Evolutionary conservation across 2,888 invertebrate genomes (phyloP), one percentile per base, ranked within the genome.

Genomic region (Drosophila ustulata): DNA sequence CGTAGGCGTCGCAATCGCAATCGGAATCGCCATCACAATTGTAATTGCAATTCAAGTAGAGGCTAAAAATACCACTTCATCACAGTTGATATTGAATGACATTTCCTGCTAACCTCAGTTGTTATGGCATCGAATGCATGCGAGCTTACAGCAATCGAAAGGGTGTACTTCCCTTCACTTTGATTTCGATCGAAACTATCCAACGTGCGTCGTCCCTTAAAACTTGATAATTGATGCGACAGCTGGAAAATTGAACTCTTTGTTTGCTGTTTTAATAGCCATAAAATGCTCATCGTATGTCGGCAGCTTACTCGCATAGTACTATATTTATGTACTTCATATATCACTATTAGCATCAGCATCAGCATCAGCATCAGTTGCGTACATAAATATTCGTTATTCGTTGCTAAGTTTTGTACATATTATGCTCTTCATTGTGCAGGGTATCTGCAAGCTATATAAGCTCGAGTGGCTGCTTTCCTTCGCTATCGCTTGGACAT

Each of bases 31-130:
- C 26, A 39, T 52, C 23, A 18, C 32, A 52, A 51, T 41, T 59
- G 71, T 43, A 76, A 50, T 59, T 46, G 59, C 39, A 50, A 39
- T 59, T 30, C 13, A 13, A 32, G 32, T 56, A 23, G 0, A 34
- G 11, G 8, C 32, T 23, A 45, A 45, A 45, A 8, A 56, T 34
- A 56, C 30, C 8, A 43, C 18, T 37, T 51, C 34, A 34, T 51
- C 34, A 8, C 11, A 4, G 7, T 28, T 46, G 26, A 28, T 49
- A 46, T 56, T 34, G 13, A 56, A 56, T 46, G 56, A 56, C 45
- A 56, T 46, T 56, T 56, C 56, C 32, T n/a, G 34, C 25, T 25
- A 56, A 32, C 30, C 45, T 32, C 25, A n/a, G 30, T 32, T 25
- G 23, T 45, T 32, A n/a, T 13, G 32, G 13, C 5, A 56, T 32